Percentiles rank a stretch among this genome's conserved stretches.
Conservation (phyloP, 2,797 vertebrate species). For the Pseudochirops corinnae region DNA sequence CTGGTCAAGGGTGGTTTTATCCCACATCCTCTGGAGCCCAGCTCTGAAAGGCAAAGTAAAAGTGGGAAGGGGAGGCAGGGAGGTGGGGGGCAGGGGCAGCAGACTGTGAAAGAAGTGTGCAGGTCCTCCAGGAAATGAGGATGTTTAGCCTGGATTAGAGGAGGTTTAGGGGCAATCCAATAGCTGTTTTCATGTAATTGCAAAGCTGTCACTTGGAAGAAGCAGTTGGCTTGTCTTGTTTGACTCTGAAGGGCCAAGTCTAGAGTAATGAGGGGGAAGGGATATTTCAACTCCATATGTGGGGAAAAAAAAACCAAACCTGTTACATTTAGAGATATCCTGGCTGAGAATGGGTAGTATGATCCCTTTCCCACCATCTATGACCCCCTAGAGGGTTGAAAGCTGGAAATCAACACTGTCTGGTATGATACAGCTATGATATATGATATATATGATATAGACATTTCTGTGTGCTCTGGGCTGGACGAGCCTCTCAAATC, state of each 20-base stretch:
- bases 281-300: background rate
- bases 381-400: background rate
- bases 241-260: background rate
- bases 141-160: background rate
- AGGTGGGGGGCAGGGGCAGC: constrained; percentile 36
- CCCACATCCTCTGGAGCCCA: constrained; percentile 53
- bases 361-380: background rate
- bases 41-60: constrained; percentile 64
- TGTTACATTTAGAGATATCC: background rate
- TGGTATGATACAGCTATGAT: background rate
- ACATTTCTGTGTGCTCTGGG: background rate
- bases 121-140: constrained; percentile 1
- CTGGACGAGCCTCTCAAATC: background rate
- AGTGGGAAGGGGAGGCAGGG: constrained; percentile 35
- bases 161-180: background rate
- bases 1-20: constrained; percentile 48
- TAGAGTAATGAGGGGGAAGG: background rate
- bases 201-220: background rate
- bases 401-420: background rate
- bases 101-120: background rate
- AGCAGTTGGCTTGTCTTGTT: background rate
- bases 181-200: background rate
- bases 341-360: background rate
- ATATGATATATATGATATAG: too few species aligned
- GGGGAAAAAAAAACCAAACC: background rate